Evolutionary conservation across 2,888 invertebrate genomes (phyloP).

Genomic region (Clitarchus hookeri): DNA sequence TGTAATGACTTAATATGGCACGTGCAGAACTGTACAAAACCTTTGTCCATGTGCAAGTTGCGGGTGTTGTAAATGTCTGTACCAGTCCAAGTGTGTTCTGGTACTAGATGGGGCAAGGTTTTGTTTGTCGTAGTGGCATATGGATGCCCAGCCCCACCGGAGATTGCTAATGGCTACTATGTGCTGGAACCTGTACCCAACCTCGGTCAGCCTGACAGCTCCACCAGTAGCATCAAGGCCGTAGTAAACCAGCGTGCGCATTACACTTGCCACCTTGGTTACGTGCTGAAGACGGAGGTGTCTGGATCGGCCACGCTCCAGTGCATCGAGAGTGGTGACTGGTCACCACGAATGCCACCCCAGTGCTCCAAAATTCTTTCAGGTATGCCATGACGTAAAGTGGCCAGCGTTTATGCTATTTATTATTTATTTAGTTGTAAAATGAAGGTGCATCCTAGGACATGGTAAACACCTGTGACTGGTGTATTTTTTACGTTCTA

Average conservation of each 20-base stretch:
- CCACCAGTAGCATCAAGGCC: not conserved
- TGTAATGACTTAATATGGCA: no score
- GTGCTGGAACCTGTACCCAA: constrained; percentile 49
- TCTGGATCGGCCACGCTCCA: constrained; percentile 50
- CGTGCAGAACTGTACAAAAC: no score
- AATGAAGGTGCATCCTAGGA: not conserved
- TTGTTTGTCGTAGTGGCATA: constrained; percentile 35
- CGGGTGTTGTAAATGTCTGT: no score
- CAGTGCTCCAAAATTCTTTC: constrained; percentile 30
- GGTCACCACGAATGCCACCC: constrained; percentile 53
- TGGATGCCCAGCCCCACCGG: constrained; percentile 50
- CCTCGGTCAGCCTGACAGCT: constrained; percentile 42
- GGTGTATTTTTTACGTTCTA: not conserved
- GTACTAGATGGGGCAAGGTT: no score
- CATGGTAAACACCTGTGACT: not conserved
- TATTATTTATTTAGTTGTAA: not conserved
- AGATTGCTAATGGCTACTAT: constrained; percentile 52
- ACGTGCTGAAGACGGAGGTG: constrained; percentile 43
- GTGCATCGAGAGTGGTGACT: constrained; percentile 52
- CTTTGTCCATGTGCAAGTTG: no score
- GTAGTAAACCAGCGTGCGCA: constrained; percentile 50
- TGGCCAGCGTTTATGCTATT: not conserved
- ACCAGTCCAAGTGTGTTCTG: no score
- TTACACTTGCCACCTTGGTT: constrained; percentile 53
- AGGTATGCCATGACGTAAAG: not conserved